Base-by-base conservation (phyloP, 2,888 invertebrate genomes). In the Stenurella melanura region DNA sequence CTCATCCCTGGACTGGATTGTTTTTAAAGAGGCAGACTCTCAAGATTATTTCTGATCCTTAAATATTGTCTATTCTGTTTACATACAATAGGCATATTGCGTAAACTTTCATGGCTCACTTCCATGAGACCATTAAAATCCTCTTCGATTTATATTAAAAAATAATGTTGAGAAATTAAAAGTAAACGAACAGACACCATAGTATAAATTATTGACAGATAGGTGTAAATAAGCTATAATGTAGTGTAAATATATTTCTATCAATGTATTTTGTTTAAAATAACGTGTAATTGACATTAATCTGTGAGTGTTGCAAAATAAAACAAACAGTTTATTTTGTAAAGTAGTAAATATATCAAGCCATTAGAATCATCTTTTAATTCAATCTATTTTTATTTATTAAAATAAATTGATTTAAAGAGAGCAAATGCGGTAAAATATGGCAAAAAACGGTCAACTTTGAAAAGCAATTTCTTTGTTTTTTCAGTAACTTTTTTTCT, bases 151-250 rank as follows among this genome's bases (percentile, higher is more conserved):
- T 50, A 50, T 50, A 50, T 50, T 42, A 42, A 42, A 15, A 12
- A 12, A 42, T 42, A 42, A 11, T 50, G 50, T 50, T 50, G 50
- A n/a, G n/a, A 50, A 50, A n/a, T 50, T 50, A n/a, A 50, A 50
- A 50, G 50, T 50, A 50, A 50, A 50, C 50, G 50, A 50, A 15
- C 50, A n/a, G n/a, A 50, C 50, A n/a, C 50, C n/a, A 6, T 50
- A 50, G 50, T 50, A 50, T 50, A 50, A 50, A 50, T 50, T n/a
- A n/a, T 50, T n/a, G 50, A 50, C n/a, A 50, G 50, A 50, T 50
- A 50, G 12, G 5, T 50, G 50, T 50, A 50, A 50, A 50, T 50
- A 50, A 50, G n/a, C 50, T n/a, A n/a, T n/a, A 50, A n/a, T 50
- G 7, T 50, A n/a, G 50, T n/a, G n/a, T 50, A 50, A 50, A 50